These are phyloP conservation scores for Scelioninae gen. 2 DNA, from an alignment of 2,888 invertebrate species.

Conservation along the genomic window DNA sequence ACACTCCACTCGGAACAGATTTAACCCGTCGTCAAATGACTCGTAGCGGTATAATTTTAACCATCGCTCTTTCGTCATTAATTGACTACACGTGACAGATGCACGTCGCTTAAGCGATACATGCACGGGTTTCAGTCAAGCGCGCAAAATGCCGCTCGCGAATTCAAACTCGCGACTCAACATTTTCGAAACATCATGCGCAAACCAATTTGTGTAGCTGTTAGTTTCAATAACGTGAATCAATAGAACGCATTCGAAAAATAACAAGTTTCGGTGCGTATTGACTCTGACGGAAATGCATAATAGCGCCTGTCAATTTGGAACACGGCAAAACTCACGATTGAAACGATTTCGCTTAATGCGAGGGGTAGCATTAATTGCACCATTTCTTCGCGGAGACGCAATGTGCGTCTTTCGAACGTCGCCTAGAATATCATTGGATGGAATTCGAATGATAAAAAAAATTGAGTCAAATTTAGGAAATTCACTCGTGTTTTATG, in stretches of 20 bases:
- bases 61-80: conserved; percentile 66
- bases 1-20: conserved; percentile 31
- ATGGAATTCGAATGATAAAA: too few species aligned
- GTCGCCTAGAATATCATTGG: too few species aligned
- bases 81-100: conserved; percentile 62
- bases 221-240: conserved; percentile 50
- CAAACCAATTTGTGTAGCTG: conserved; percentile 41
- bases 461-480: too few species aligned
- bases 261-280: conserved; percentile 19
- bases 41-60: conserved; percentile 42
- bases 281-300: conserved; percentile 19
- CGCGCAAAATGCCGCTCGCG: conserved; percentile 32
- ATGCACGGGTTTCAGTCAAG: conserved; percentile 25
- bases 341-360: conserved; percentile 24
- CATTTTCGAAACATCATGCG: conserved; percentile 39
- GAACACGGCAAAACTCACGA: conserved; percentile 4
- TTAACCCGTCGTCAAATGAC: conserved; percentile 44
- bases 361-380: too few species aligned
- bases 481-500: too few species aligned
- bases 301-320: conserved; percentile 38
- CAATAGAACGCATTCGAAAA: conserved; percentile 49
- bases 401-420: too few species aligned
- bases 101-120: conserved; percentile 44
- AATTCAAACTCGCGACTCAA: conserved; percentile 38
- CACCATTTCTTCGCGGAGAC: too few species aligned